phyloP scores from a whole-genome alignment of 2,797 vertebrate species.

The Pristis pectinata region DNA sequence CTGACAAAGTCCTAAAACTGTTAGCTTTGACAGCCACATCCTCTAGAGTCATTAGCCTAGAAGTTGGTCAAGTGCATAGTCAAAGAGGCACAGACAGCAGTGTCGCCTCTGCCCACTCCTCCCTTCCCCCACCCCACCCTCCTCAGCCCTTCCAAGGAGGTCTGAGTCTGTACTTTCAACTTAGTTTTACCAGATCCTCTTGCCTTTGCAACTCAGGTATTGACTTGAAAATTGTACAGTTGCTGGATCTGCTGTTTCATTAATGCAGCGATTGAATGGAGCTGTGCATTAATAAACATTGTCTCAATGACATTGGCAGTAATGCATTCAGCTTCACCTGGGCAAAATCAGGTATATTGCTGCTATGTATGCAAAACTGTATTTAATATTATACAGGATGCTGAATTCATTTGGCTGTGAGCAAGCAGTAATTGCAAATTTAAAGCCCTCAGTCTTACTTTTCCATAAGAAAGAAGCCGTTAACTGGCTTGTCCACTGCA shows the following conservation, averaged over 20 bases:
- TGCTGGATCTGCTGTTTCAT: background rate
- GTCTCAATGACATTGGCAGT: background rate
- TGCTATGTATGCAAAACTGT: background rate
- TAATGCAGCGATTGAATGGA: background rate
- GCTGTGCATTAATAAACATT: background rate
- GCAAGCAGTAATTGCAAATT: background rate
- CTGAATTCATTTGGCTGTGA: conserved; percentile 1
- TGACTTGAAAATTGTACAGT: background rate
- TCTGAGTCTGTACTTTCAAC: background rate
- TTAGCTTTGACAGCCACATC: background rate
- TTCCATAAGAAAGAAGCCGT: background rate
- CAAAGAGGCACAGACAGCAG: background rate
- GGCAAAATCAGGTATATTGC: background rate
- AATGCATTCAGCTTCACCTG: background rate
- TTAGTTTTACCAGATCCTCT: background rate
- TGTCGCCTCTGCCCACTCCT: too few species aligned
- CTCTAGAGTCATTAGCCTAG: background rate
- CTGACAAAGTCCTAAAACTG: background rate
- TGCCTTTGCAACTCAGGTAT: background rate
- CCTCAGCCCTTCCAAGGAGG: too few species aligned
- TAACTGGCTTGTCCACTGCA: background rate
- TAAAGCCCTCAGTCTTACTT: background rate
- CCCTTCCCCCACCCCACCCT: too few species aligned
- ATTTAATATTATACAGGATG: background rate
- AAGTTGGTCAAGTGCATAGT: background rate